phyloP scores from a whole-genome alignment of 2,797 vertebrate genomes.

The Apodemus agrarius region DNA sequence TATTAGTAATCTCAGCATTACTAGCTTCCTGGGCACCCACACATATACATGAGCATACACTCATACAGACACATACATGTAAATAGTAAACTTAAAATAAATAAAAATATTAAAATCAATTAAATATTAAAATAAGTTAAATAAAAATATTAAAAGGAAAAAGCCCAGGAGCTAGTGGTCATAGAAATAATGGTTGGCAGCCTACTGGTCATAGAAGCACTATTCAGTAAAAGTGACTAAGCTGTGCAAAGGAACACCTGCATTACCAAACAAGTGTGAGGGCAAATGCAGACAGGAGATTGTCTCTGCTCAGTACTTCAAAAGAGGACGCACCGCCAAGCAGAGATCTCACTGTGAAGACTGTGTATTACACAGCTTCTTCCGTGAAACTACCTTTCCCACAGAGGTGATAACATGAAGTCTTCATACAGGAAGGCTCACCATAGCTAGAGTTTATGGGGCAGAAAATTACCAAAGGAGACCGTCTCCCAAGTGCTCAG shows the following conservation, averaged over 20 bases:
- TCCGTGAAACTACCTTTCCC: neutral
- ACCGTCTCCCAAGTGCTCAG: neutral
- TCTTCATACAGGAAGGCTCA: neutral
- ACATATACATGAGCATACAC: neutral
- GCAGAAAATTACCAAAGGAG: neutral
- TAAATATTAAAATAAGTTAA: no score
- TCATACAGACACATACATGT: neutral
- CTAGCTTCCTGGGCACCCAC: neutral
- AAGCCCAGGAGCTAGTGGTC: neutral
- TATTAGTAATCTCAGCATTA: neutral
- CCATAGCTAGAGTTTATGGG: neutral
- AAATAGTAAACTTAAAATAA: neutral
- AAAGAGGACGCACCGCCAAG: neutral
- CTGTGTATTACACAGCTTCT: neutral
- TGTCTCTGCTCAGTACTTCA: neutral
- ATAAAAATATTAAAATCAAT: neutral
- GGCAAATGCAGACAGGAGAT: neutral
- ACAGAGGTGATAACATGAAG: neutral
- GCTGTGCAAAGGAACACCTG: neutral
- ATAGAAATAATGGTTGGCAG: neutral
- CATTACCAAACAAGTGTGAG: neutral
- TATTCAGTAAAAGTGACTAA: neutral
- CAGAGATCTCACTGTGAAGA: neutral
- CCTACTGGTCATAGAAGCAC: neutral
- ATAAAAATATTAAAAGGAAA: neutral